These are phyloP conservation scores for Poecilus cupreus DNA, from an alignment of 2,888 invertebrate genomes.

Conservation along the genomic window DNA sequence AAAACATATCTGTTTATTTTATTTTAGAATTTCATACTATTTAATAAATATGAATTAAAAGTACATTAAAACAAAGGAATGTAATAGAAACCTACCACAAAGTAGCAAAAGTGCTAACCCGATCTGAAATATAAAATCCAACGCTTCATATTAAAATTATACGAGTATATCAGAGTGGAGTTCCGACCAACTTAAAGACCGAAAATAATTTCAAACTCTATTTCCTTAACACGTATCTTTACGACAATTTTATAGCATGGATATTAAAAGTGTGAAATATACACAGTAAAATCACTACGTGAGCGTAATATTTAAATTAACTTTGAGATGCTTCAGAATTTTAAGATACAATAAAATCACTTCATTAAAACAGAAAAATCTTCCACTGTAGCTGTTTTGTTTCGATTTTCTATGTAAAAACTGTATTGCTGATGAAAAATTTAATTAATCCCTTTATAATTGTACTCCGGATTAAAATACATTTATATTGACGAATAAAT, in stretches of 20 bases:
- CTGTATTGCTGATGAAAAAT: too few relatives aligned
- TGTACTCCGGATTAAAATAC: too few relatives aligned
- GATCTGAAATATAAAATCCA: conserved; percentile 16
- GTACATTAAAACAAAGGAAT: neutral
- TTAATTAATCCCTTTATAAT: too few relatives aligned
- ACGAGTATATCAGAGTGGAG: neutral
- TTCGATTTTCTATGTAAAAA: too few relatives aligned
- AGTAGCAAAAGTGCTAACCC: conserved; percentile 18
- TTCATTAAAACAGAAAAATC: neutral
- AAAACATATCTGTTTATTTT: too few relatives aligned
- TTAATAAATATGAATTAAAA: neutral
- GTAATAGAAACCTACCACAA: neutral
- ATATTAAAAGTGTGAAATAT: conserved; percentile 32
- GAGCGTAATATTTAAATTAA: conserved; percentile 26
- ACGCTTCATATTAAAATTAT: conserved; percentile 23
- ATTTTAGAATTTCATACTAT: too few relatives aligned
- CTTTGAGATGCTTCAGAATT: neutral
- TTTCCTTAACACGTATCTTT: conserved; percentile 41
- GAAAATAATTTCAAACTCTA: conserved; percentile 38
- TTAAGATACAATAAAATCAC: neutral
- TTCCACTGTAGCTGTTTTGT: neutral
- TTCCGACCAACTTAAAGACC: conserved; percentile 21
- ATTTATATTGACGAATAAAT: too few relatives aligned
- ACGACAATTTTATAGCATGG: conserved; percentile 24
- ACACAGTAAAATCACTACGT: conserved; percentile 31